Evolutionary conservation across 2,113 vertebrate genomes (phyloP).

Genomic region (Tetraodon nigroviridis): DNA sequence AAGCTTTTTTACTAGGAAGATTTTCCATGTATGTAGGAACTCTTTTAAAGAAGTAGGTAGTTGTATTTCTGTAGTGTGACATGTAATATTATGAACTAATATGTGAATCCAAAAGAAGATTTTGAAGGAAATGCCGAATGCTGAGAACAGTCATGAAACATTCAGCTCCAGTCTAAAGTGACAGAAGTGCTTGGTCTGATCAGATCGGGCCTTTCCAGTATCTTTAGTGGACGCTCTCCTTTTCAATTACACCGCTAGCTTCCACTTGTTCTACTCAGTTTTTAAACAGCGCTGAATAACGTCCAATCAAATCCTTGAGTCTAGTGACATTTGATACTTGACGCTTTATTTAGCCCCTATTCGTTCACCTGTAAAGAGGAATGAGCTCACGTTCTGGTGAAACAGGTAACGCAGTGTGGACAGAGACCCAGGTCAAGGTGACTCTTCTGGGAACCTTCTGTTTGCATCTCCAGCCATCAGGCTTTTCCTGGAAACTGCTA

Average conservation of each 20-base stretch:
- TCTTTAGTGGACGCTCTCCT: conserved; percentile 15
- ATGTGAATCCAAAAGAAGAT: too few species aligned
- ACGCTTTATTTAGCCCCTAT: conserved; percentile 3
- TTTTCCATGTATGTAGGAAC: too few species aligned
- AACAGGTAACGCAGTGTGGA: conserved; percentile 17
- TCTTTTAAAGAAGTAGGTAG: too few species aligned
- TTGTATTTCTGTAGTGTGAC: too few species aligned
- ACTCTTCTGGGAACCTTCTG: background rate
- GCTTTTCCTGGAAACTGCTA: background rate
- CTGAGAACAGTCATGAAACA: too few species aligned
- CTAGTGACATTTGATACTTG: conserved; percentile 25
- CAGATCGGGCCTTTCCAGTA: background rate
- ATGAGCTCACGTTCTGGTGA: conserved; percentile 1
- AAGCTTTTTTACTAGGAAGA: too few species aligned
- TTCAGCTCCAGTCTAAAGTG: background rate
- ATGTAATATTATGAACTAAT: too few species aligned
- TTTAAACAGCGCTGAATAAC: background rate
- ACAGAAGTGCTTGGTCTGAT: background rate
- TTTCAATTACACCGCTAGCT: conserved; percentile 39
- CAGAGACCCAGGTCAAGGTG: conserved; percentile 27
- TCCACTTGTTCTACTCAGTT: conserved; percentile 20
- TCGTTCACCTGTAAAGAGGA: conserved; percentile 5
- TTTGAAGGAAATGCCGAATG: background rate
- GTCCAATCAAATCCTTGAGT: conserved; percentile 26
- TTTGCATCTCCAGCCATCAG: conserved; percentile 1